Base-by-base conservation (phyloP, 1,140 invertebrate genomes). In the Pseudachorutes palmiensis region DNA sequence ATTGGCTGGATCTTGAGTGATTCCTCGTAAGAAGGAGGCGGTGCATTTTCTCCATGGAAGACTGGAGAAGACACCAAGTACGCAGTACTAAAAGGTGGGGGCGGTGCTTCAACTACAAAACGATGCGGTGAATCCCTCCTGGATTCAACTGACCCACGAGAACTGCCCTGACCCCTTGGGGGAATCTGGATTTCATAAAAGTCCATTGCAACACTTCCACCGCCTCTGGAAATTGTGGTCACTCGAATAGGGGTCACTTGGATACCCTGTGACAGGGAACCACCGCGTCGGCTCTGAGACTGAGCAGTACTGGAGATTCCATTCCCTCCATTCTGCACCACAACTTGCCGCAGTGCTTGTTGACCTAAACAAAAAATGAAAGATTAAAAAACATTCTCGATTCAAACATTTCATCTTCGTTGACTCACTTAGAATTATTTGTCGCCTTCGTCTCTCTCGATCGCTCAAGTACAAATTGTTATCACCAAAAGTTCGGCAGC, bases 151-250 rank as follows among this genome's bases (percentile, higher is more conserved):
- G 3, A 22, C 24, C 51, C 24, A 19, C 51, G 14, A 45, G 36
- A 9, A 19, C 36, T 45, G 12, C 12, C 51, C 24, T 14, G 51
- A 26, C 51, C 9, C 12, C 12, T 5, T 24, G 51, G 24, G 5
- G 51, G 51, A 5, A 55, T 16, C 24, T 55, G 51, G 12, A 55
- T 55, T 26, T 55, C 12, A 24, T 55, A 55, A 24, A 55, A 55
- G 24, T 55, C 51, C 51, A 55, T 55, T 26, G 51, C 51, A 55
- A 55, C 24, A 26, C 51, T 55, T 5, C 51, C 51, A 55, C 51
- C 51, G 51, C 12, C 24, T 24, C 51, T 12, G 3, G 51, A 55
- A 55, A 55, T 55, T 55, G 51, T 55, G 3, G 51, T 55, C 14
- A 55, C 51, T 14, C 51, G 51, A 22, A 55, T 24, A 14, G 51